These are phyloP conservation scores for Druon quercuslanigerum DNA, from an alignment of 1,140 invertebrate species.

Conservation along the genomic window DNA sequence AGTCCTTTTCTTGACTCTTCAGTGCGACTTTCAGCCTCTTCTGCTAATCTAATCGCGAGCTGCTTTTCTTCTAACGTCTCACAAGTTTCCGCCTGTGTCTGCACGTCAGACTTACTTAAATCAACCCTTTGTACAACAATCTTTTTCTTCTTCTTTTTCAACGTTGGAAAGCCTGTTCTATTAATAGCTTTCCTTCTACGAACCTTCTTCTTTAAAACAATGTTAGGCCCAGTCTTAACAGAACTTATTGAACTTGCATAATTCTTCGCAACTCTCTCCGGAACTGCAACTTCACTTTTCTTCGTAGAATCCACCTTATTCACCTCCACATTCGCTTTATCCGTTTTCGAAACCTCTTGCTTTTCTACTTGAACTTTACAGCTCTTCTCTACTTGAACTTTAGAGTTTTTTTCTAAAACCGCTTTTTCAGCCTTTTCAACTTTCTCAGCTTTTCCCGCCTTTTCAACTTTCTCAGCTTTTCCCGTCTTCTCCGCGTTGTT, in stretches of 20 bases:
- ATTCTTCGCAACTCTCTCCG: not conserved
- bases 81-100: slow-evolving; percentile 34
- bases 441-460: slow-evolving; percentile 5
- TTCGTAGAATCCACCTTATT: not conserved
- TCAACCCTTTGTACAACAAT: slow-evolving; percentile 37
- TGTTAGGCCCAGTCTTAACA: slow-evolving; percentile 36
- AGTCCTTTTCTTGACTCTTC: slow-evolving; percentile 34
- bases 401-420: not conserved
- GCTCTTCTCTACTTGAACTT: not conserved
- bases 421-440: slow-evolving; percentile 34
- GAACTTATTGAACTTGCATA: slow-evolving; percentile 45
- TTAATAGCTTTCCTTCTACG: slow-evolving; percentile 87
- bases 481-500: slow-evolving; percentile 46
- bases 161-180: slow-evolving; percentile 89
- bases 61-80: slow-evolving; percentile 35
- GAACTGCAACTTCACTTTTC: not conserved
- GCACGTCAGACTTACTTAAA: slow-evolving; percentile 38
- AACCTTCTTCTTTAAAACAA: slow-evolving; percentile 79
- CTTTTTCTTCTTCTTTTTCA: slow-evolving; percentile 90
- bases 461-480: slow-evolving; percentile 37
- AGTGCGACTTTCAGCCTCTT: slow-evolving; percentile 34
- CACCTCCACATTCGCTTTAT: slow-evolving; percentile 28
- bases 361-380: not conserved
- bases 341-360: not conserved
- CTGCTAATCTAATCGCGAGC: slow-evolving; percentile 18